Evolutionary conservation across 1,140 invertebrate species (phyloP).

Genomic region (Cylas formicarius): DNA sequence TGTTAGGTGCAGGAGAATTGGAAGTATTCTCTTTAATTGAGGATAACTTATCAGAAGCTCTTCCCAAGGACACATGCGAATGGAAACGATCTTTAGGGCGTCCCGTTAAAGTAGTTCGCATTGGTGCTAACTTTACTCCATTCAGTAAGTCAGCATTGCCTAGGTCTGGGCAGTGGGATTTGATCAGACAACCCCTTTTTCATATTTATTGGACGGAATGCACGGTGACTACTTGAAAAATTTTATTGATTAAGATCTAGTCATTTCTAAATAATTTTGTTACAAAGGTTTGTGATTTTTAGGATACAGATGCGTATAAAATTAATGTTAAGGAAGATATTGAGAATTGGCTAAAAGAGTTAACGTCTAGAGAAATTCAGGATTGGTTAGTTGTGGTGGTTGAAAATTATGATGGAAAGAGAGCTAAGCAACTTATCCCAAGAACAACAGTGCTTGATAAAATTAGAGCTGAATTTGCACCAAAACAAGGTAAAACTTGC

Average conservation of each 20-base stretch:
- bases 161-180: constrained; percentile 59
- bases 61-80: constrained; percentile 80
- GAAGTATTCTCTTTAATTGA: constrained; percentile 79
- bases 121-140: constrained; percentile 78
- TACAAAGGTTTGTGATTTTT: constrained; percentile 30
- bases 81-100: constrained; percentile 81
- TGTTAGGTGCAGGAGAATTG: constrained; percentile 79
- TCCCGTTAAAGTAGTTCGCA: constrained; percentile 71
- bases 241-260: constrained; percentile 3
- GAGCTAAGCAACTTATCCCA: constrained; percentile 85
- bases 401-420: constrained; percentile 84
- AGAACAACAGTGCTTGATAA: constrained; percentile 91
- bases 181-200: constrained; percentile 81
- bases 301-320: constrained; percentile 92
- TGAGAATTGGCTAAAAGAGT: constrained; percentile 73
- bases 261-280: constrained; percentile 6
- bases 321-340: constrained; percentile 78
- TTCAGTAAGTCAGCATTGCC: constrained; percentile 66
- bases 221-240: constrained; percentile 53
- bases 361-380: constrained; percentile 65
- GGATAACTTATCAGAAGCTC: constrained; percentile 63
- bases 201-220: constrained; percentile 95
- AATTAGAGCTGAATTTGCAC: constrained; percentile 87
- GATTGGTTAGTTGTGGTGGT: constrained; percentile 95
- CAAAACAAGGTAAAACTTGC: constrained; percentile 69